A percentile compares a stretch with the other conserved stretches of the same genome.
Evolutionary conservation across 2,888 invertebrate genomes (phyloP).

Genomic region (Crossocerus cetratus): DNA sequence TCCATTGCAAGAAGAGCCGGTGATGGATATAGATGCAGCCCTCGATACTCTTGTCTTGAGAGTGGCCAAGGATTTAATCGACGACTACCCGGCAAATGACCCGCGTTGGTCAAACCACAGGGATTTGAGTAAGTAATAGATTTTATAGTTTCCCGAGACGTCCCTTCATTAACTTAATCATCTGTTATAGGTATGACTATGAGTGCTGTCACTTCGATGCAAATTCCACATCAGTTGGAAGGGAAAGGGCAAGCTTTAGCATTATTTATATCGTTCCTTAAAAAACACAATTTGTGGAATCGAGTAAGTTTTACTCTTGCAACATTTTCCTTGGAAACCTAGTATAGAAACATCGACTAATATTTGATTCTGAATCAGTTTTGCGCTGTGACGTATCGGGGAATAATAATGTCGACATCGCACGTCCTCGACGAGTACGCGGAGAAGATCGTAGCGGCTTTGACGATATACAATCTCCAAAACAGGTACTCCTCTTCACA

Average conservation of each 20-base stretch:
- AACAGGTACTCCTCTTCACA: slow-evolving; percentile 72
- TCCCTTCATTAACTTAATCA: not conserved
- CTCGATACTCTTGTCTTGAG: slow-evolving; percentile 82
- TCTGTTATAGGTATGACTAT: slow-evolving; percentile 68
- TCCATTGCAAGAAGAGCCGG: slow-evolving; percentile 74
- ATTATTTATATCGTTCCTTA: slow-evolving; percentile 87
- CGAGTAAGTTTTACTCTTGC: slow-evolving; percentile 76
- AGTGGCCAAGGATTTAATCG: slow-evolving; percentile 87
- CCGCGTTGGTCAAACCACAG: slow-evolving; percentile 84
- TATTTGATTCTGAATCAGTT: slow-evolving; percentile 69
- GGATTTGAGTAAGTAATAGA: slow-evolving; percentile 65
- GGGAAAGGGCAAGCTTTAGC: slow-evolving; percentile 91
- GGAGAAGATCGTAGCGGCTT: slow-evolving; percentile 88
- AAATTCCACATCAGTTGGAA: slow-evolving; percentile 89
- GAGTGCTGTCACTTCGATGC: slow-evolving; percentile 82
- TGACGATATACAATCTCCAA: slow-evolving; percentile 83
- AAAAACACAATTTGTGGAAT: slow-evolving; percentile 83
- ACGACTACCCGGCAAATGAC: slow-evolving; percentile 93
- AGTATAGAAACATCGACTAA: not conserved
- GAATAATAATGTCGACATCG: slow-evolving; percentile 79
- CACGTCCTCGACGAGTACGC: slow-evolving; percentile 84
- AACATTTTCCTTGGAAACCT: not conserved
- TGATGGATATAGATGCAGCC: slow-evolving; percentile 77
- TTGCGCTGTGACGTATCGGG: slow-evolving; percentile 77
- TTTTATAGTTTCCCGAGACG: no score